Base-by-base conservation (phyloP, 2,113 vertebrate species). In the Acrocephalus kingi region DNA sequence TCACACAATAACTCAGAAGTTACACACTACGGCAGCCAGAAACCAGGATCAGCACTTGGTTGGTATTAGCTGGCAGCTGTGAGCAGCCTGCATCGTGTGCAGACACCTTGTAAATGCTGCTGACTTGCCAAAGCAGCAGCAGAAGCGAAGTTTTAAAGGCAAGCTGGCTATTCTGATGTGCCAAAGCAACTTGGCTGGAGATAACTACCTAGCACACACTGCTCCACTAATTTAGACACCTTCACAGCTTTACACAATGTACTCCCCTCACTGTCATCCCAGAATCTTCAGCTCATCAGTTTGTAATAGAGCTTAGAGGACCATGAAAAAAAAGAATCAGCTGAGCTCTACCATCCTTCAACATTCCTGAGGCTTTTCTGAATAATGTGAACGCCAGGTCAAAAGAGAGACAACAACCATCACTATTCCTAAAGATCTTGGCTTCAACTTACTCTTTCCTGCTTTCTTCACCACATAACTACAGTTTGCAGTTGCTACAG, bases 1-100 rank as follows among this genome's bases (percentile, higher is more conserved):
- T 94, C 96, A 96, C 97, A 91, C 62, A 76, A 2, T 52, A 94
- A 92, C 76, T 88, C 82, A 78, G 76, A 90, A 97, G 90, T 87
- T 87, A 95, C 84, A 67, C 71, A 12, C 91, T 78, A 89, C 0
- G 9, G 80, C 96, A 98, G 97, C 96, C 87, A 71, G 84, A 74
- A 92, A 79, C 84, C 12, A 49, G 23, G 56, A 71, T 88, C 22
- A 91, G 94, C 86, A 86, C 82, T 95, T 17, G 82, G 73, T 72
- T 74, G 1, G 0, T 33, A 56, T 76, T 83, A 87, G 94, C 69
- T 84, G 87, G 87, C 80, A 94, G 96, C 85, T 14, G 18, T 49
- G 89, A 91, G 86, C 74, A 80, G 93, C 73, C 63, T 92, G 90
- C 79, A 61, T 30, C 1, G 1, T 54, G 80, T 84, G 94, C 96